These are phyloP conservation scores for Lapara coniferarum DNA, from an alignment of 2,888 invertebrate species.

Conservation along the genomic window DNA sequence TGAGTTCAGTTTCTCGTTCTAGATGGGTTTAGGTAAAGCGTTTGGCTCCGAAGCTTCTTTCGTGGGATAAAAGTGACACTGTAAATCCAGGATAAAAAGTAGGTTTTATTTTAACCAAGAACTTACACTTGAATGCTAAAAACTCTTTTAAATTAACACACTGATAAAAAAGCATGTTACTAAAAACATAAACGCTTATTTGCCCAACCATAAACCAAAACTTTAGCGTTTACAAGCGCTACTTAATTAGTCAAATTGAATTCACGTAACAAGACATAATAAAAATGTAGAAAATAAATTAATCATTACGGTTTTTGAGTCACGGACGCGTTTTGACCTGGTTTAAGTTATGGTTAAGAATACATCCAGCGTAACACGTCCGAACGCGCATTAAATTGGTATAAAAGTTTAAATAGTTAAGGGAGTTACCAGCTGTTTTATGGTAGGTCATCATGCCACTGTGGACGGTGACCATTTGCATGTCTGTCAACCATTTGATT, in stretches of 20 bases:
- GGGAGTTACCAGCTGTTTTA: conserved; percentile 42
- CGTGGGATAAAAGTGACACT: too few species aligned
- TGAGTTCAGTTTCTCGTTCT: neutral
- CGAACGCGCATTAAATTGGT: conserved; percentile 39
- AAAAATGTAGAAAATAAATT: conserved; percentile 1
- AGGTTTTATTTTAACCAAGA: too few species aligned
- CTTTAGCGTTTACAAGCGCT: neutral
- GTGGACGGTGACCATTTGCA: conserved; percentile 54
- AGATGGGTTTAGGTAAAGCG: neutral
- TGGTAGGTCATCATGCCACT: conserved; percentile 56
- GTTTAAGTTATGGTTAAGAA: conserved; percentile 6
- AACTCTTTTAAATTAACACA: too few species aligned
- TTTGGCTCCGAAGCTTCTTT: too few species aligned
- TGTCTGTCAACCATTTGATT: conserved; percentile 68
- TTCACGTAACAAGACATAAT: conserved; percentile 17
- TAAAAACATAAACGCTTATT: neutral
- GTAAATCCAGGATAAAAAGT: too few species aligned
- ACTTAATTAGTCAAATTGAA: conserved; percentile 13
- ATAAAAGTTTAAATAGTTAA: conserved; percentile 41
- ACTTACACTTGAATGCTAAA: too few species aligned
- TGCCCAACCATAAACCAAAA: neutral
- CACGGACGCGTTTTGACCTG: conserved; percentile 17
- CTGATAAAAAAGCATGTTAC: too few species aligned
- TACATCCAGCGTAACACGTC: conserved; percentile 13
- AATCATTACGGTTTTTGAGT: conserved; percentile 2